Conservation (phyloP, 2,113 vertebrate species). For the Poeciliopsis retropinna region DNA sequence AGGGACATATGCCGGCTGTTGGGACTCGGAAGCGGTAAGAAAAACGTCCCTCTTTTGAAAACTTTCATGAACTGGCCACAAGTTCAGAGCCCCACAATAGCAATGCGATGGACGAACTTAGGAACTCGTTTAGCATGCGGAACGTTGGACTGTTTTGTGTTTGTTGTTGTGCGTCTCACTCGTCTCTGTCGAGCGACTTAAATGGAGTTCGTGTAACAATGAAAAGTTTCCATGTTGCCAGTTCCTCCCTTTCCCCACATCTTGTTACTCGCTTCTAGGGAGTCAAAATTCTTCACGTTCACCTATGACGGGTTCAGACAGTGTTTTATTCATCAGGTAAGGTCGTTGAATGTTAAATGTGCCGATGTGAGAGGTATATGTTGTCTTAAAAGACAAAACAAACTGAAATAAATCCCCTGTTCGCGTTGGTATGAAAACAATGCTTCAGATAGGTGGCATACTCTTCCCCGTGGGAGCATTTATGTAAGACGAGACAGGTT, state of each 20-base stretch:
- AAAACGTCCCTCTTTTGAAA: constrained; percentile 49
- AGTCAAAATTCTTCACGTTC: neutral
- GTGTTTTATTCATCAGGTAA: neutral
- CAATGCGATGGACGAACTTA: neutral
- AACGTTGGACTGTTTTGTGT: neutral
- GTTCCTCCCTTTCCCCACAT: constrained; percentile 60
- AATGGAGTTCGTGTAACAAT: constrained; percentile 42
- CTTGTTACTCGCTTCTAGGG: constrained; percentile 27
- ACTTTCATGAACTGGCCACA: constrained; percentile 57
- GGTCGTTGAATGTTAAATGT: too few relatives aligned
- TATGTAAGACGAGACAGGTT: neutral
- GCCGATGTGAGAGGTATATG: neutral
- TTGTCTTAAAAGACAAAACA: neutral
- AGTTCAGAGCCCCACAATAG: neutral
- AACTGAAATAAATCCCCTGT: neutral
- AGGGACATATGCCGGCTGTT: constrained; percentile 78
- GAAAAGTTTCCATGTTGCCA: constrained; percentile 45
- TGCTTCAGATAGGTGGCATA: constrained; percentile 25
- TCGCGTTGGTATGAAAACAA: constrained; percentile 36
- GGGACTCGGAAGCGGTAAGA: constrained; percentile 81
- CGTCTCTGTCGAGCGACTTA: constrained; percentile 14
- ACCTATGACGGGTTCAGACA: neutral
- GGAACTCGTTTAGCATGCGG: neutral
- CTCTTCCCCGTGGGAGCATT: too few relatives aligned
- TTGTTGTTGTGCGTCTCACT: neutral